Evolutionary conservation across 1,140 invertebrate genomes (phyloP), one percentile per base, ranked within the genome.

Genomic region (Cydia pomonella): DNA sequence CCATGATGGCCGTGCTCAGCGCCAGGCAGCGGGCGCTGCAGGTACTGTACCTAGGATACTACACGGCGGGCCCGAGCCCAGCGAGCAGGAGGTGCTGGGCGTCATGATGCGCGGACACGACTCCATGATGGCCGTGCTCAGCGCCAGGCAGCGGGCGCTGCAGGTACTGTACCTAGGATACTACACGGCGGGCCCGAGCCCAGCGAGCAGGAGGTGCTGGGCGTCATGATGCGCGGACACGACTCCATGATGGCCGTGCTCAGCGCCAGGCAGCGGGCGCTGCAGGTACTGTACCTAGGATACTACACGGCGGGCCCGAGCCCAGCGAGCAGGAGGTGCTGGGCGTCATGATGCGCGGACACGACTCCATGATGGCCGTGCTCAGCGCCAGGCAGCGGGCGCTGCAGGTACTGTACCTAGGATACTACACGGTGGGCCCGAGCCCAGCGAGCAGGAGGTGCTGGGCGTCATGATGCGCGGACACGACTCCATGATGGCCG

Each of bases 211-310:
- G 97, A 97, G 90, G 95, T 96, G 16, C 92, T 97, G 18, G 95
- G 95, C 73, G 95, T 95, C 78, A 95, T 98, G 82, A 95, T 95
- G 92, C 94, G 96, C 77, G 97, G 97, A 50, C 97, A 98, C 91
- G 95, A 97, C 76, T 95, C 96, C 9, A 97, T 98, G 95, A 95
- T 97, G 93, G 94, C 95, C 73, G 96, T 98, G 33, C 92, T 98
- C 66, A 94, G 94, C 21, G 95, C 94, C 79, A 91, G 98, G 27
- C 95, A 96, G 83, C 94, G 96, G 76, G 96, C 96, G 76, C 91
- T 98, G 76, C 96, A 97, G 92, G 95, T 97, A 80, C 21, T 38
- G 33, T 38, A 6, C 6, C 33, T 38, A 38, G 33, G 6, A 27
- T 27, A 38, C 33, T 78, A n/a, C 84, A 38, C 50, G 88, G 69